phyloP scores from a whole-genome alignment of 2,113 vertebrate genomes.

The Centropristis striata region DNA sequence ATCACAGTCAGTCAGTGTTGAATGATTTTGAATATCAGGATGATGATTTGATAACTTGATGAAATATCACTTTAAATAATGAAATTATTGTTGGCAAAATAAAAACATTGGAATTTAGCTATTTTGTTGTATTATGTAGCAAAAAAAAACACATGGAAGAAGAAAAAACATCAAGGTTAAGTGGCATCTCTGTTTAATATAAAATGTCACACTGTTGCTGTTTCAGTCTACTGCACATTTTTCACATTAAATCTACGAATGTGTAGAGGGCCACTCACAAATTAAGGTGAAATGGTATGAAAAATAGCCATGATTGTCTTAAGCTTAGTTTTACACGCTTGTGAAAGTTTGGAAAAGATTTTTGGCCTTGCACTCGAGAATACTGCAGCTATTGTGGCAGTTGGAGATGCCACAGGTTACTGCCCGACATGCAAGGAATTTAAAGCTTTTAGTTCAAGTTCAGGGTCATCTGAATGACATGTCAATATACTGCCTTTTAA shows the following conservation, averaged over 20 bases:
- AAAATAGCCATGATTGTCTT: conserved; percentile 32
- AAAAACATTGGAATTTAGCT: conserved; percentile 15
- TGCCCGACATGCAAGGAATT: background rate
- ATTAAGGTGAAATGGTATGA: background rate
- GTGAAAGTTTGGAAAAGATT: background rate
- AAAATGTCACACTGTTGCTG: conserved; percentile 31
- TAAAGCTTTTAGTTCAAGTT: conserved; percentile 17
- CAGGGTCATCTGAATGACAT: conserved; percentile 2
- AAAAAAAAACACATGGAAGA: conserved; percentile 14
- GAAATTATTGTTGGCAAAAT: conserved; percentile 29
- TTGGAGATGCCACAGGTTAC: conserved; percentile 1
- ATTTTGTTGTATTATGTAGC: conserved; percentile 29
- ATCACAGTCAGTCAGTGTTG: conserved; percentile 21
- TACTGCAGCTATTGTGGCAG: background rate
- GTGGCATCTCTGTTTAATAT: conserved; percentile 51
- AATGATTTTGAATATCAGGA: conserved; percentile 18
- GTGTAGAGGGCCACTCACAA: background rate
- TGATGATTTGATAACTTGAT: conserved; percentile 48
- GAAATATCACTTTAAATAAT: conserved; percentile 35
- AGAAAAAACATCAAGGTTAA: background rate
- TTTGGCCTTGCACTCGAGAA: conserved; percentile 13
- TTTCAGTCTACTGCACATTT: conserved; percentile 23
- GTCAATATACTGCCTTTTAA: conserved; percentile 3
- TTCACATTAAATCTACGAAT: conserved; percentile 27
- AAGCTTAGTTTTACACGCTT: conserved; percentile 34